Percentiles rank a stretch among this genome's conserved stretches.
phyloP scores from a whole-genome alignment of 2,888 invertebrate genomes.

The Eupithecia dodoneata region DNA sequence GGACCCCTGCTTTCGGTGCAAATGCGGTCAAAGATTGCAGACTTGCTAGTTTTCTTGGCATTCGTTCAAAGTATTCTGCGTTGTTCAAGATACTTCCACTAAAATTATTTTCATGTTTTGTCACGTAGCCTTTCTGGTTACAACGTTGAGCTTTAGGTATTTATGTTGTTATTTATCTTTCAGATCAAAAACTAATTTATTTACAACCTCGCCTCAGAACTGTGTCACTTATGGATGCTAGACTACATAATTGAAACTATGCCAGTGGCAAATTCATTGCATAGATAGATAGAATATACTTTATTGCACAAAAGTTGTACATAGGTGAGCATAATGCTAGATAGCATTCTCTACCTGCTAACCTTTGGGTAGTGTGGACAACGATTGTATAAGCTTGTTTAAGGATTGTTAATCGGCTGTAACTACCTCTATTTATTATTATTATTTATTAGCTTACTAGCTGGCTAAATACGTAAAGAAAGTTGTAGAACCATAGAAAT shows the following conservation, averaged over 20 bases:
- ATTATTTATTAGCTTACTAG: no score
- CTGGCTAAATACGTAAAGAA: no score
- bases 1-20: slow-evolving; percentile 46
- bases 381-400: not conserved
- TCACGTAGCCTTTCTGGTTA: slow-evolving; percentile 33
- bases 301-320: no score
- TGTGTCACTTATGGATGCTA: not conserved
- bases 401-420: not conserved
- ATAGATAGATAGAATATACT: no score
- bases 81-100: slow-evolving; percentile 48
- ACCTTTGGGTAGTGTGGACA: no score
- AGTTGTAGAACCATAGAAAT: no score
- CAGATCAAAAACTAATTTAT: not conserved
- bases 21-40: slow-evolving; percentile 60
- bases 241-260: not conserved
- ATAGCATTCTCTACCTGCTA: no score
- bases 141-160: slow-evolving; percentile 4
- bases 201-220: not conserved
- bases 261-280: not conserved
- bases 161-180: not conserved
- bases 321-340: no score
- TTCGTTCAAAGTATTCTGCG: slow-evolving; percentile 70
- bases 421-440: no score
- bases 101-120: slow-evolving; percentile 46
- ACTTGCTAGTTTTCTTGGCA: slow-evolving; percentile 70